These are phyloP conservation scores for Eclectus roratus DNA, from an alignment of 2,113 vertebrate genomes.

Conservation along the genomic window DNA sequence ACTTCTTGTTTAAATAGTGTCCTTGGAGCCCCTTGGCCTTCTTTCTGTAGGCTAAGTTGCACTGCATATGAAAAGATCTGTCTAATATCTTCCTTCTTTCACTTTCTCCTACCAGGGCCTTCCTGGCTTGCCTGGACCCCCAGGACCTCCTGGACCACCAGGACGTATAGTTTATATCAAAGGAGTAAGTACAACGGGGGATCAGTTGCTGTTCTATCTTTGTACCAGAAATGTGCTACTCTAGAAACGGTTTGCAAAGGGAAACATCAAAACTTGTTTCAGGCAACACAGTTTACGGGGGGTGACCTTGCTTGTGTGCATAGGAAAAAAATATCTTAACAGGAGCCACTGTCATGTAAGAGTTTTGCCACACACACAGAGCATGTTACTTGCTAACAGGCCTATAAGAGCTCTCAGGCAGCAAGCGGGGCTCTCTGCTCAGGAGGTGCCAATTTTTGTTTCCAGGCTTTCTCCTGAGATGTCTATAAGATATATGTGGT, in stretches of 20 bases:
- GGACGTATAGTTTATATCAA: constrained; percentile 85
- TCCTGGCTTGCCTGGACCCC: constrained; percentile 82
- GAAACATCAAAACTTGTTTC: background rate
- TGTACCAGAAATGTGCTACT: background rate
- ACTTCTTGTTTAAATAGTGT: background rate
- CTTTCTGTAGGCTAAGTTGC: background rate
- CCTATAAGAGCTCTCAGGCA: background rate
- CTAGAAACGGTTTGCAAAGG: background rate
- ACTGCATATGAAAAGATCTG: background rate
- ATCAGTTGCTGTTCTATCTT: background rate
- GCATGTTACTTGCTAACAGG: background rate
- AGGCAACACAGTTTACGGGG: background rate
- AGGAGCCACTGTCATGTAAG: background rate
- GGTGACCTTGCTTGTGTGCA: background rate
- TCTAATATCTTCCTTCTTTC: background rate
- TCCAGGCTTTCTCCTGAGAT: background rate
- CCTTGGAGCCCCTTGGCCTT: background rate
- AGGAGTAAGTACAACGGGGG: constrained; percentile 83
- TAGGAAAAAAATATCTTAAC: background rate
- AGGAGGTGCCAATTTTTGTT: background rate
- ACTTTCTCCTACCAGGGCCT: constrained; percentile 72
- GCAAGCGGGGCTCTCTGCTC: background rate
- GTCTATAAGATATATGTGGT: background rate
- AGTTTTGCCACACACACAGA: background rate
- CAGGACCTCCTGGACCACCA: constrained; percentile 86